Conservation (phyloP, 2,888 invertebrate genomes). For the Acronicta aceris region DNA sequence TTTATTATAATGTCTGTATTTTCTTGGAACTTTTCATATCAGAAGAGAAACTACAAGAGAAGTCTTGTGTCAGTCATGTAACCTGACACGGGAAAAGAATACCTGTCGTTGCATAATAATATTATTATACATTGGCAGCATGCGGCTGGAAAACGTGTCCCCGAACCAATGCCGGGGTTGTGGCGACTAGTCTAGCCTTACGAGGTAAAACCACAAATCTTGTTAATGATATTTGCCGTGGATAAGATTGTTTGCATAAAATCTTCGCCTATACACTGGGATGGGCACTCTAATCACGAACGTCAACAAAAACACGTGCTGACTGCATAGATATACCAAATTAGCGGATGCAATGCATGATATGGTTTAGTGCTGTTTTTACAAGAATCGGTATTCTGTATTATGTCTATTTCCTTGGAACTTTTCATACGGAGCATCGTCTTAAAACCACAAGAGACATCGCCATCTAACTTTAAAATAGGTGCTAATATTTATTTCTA, state of each 20-base stretch:
- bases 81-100: no score
- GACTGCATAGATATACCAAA: slow-evolving; percentile 26
- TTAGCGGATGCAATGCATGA: slow-evolving; percentile 22
- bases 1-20: no score
- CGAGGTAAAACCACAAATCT: slow-evolving; percentile 36
- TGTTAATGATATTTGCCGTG: slow-evolving; percentile 39
- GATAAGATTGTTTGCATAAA: slow-evolving; percentile 15
- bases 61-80: no score
- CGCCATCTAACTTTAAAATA: neutral
- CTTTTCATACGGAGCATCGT: neutral
- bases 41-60: no score
- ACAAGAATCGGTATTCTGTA: neutral
- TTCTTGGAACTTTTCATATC: no score
- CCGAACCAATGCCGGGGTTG: slow-evolving; percentile 12
- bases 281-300: slow-evolving; percentile 22
- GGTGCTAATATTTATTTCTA: no score
- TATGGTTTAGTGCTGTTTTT: slow-evolving; percentile 2
- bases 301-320: slow-evolving; percentile 37
- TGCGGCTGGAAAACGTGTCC: slow-evolving; percentile 22
- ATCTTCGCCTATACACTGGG: slow-evolving; percentile 5
- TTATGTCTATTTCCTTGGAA: neutral
- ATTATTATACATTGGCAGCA: neutral
- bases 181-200: slow-evolving; percentile 3
- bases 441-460: neutral
- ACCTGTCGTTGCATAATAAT: no score